Evolutionary conservation across 92 coral and sea anemone species (phyloP), one percentile per base, ranked within the genome.

Genomic region (Umimayanthus chanpuru): DNA sequence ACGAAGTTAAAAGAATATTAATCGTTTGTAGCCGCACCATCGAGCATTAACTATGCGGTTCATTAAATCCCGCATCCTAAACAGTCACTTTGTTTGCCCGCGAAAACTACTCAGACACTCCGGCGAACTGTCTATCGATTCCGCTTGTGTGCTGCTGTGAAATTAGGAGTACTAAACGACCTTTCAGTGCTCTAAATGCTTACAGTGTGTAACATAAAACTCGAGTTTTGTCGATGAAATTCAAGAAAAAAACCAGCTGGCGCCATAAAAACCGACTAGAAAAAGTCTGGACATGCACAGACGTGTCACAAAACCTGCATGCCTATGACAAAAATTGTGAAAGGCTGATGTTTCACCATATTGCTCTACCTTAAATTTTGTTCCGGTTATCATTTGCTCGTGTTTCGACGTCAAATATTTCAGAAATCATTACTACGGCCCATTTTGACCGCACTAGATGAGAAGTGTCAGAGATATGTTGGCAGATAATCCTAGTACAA

Each of bases 121-220:
- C 56, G 20, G 39, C 77, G 44, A 44, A 70, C 61, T 25, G 87
- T 67, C 87, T 83, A 83, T 83, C 43, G 53, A 83, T 65, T 83
- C 87, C 87, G 76, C 65, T 83, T 70, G 87, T 72, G n/a, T 76
- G 74, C 78, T 70, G 87, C 78, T 83, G 87, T 70, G 87, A 83
- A 70, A 16, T 43, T 71, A 83, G 47, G 87, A n/a, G 67, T n/a
- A 44, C 78, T 83, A 83, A 83, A 70, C 87, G 87, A 67, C 87
- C 87, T 83, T 83, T 83, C 87, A 70, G 55, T 68, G 77, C 66
- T 43, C 44, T 83, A 68, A 83, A 83, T 83, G 79, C 87, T 70
- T 70, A 47, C 78, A 68, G 87, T 44, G 41, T 70, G 87, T 83
- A 83, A 83, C 30, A 12, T 44, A 83, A 83, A 72, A 83, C 87